Percentiles rank a stretch among this genome's conserved stretches.
phyloP scores from a whole-genome alignment of 2,888 invertebrate genomes.

The Ashinkailepas kermadecensis region DNA sequence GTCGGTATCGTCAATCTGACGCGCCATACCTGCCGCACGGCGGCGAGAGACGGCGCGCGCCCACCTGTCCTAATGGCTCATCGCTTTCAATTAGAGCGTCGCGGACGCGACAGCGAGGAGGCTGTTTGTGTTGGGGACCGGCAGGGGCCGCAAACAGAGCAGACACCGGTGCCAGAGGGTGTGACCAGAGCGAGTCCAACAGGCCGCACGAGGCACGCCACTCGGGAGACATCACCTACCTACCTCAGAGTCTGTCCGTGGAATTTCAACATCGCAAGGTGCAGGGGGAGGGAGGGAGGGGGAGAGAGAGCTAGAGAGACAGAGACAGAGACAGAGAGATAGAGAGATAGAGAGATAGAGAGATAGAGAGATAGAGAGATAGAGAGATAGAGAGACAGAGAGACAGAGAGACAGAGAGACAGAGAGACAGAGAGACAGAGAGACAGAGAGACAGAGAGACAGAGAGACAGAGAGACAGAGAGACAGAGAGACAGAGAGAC shows the following conservation, averaged over 20 bases:
- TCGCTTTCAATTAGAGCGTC: neutral
- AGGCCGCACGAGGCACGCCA: neutral
- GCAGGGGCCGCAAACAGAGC: too few species aligned
- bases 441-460: too few species aligned
- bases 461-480: too few species aligned
- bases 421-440: too few species aligned
- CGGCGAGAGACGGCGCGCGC: neutral
- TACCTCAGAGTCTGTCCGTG: neutral
- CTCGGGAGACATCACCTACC: neutral
- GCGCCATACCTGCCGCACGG: neutral
- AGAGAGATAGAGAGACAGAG: neutral
- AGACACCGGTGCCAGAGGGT: neutral
- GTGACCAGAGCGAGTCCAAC: neutral
- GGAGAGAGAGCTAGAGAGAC: too few species aligned
- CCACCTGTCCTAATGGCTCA: neutral
- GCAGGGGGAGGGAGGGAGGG: too few species aligned
- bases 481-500: too few species aligned
- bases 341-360: neutral
- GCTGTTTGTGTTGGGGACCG: neutral
- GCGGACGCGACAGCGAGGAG: neutral
- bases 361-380: neutral
- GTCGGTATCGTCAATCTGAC: neutral
- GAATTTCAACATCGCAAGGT: too few species aligned
- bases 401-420: too few species aligned
- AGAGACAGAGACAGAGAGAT: neutral